A percentile compares a stretch with the other conserved stretches of the same genome.
These are phyloP conservation scores for Epirrhoe tristata DNA, from an alignment of 2,888 invertebrate genomes.

Conservation along the genomic window DNA sequence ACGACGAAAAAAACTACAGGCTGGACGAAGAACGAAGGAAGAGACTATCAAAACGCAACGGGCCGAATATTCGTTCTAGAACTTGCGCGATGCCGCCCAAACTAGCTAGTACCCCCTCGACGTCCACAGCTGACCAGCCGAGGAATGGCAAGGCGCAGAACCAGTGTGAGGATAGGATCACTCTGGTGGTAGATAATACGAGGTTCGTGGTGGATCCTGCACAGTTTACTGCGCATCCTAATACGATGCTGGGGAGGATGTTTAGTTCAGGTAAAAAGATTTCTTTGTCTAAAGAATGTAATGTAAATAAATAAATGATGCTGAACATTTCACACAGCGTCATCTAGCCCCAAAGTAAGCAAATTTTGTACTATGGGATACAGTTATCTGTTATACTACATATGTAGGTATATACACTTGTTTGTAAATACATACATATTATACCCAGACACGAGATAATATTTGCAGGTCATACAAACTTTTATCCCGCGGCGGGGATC, in stretches of 20 bases:
- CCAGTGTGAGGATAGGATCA: constrained; percentile 90
- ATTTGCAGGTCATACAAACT: too few relatives aligned
- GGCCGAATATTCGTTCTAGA: constrained; percentile 62
- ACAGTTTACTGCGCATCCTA: constrained; percentile 97
- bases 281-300: too few relatives aligned
- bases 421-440: too few relatives aligned
- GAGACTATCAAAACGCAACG: constrained; percentile 75
- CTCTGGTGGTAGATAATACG: constrained; percentile 98
- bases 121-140: constrained; percentile 65
- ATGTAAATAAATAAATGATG: too few relatives aligned
- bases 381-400: too few relatives aligned
- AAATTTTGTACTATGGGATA: too few relatives aligned
- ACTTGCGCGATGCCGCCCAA: constrained; percentile 71
- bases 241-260: constrained; percentile 99
- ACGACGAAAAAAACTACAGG: constrained; percentile 87
- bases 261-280: constrained; percentile 91
- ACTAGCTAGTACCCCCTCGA: constrained; percentile 67
- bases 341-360: too few relatives aligned
- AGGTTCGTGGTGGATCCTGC: constrained; percentile 95
- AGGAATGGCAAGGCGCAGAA: constrained; percentile 65
- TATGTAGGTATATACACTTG: too few relatives aligned
- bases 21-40: constrained; percentile 89
- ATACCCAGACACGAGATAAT: too few relatives aligned
- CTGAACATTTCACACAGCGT: too few relatives aligned
- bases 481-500: too few relatives aligned